Base-by-base conservation (phyloP, 2,797 vertebrate species). In the Falco naumanni region DNA sequence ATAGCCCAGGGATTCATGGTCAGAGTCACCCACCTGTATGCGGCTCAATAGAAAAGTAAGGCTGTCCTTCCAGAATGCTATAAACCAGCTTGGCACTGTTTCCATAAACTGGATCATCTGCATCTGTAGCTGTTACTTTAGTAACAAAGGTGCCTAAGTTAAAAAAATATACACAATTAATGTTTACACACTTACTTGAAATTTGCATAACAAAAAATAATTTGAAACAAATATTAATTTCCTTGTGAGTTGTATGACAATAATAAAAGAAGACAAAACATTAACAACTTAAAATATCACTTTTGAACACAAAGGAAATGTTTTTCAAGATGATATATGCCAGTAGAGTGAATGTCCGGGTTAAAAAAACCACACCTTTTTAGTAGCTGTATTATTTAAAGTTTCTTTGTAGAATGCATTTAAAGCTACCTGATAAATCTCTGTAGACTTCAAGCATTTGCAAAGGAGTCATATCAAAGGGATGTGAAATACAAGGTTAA, bases 21-120 rank as follows among this genome's bases (percentile, higher is more conserved):
- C 45, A 53, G 11, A 75, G 50, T 60, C 68, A 96, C 98, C 96
- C 94, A 99, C 99, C 99, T 87, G 99, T 99, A 93, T 99, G 99
- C 48, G 99, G 99, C 93, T 99, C 99, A 70, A 99, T 98, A 28
- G 99, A 99, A 97, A 99, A 99, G 97, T 99, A 99, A 13, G 99
- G 99, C 79, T 99, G 99, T 33, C 99, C 99, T 96, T 99, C 99
- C 96, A 99, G 97, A 82, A 99, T 99, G 97, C 99, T 99, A 91
- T 99, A 99, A 89, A 99, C 99, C 83, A 99, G 97, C 96, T 98
- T 99, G 63, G 99, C 99, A 28, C 99, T 99, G 81, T 99, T 99
- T 95, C 99, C 99, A 20, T 99, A 99, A 71, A 99, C 99, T 2
- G 99, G 99, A 93, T 99, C 99, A 75, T 99, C 99, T 4, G 99